Conservation (phyloP, 2,797 vertebrate species). For the Cynopterus sphinx region DNA sequence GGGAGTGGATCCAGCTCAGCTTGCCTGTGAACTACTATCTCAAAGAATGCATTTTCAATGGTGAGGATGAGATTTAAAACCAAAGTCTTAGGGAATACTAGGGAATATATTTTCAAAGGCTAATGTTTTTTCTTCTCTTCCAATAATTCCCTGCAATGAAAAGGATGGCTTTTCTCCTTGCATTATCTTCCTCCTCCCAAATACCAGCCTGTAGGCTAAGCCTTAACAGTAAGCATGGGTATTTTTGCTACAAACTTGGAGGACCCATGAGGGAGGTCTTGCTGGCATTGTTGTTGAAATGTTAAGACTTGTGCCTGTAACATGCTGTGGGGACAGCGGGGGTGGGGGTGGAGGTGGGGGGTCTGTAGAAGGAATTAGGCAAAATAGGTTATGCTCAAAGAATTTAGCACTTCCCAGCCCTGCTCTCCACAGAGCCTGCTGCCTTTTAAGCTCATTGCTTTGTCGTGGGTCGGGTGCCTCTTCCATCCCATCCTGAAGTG, state of each 20-base stretch:
- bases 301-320: not conserved
- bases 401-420: not conserved
- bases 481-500: not conserved
- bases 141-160: not conserved
- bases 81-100: not conserved
- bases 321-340: not conserved
- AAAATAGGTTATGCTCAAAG: not conserved
- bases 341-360: no score
- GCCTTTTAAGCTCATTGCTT: not conserved
- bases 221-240: not conserved
- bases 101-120: not conserved
- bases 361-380: not conserved
- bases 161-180: not conserved
- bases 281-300: not conserved
- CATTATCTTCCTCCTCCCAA: not conserved
- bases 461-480: not conserved
- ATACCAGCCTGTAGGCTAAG: not conserved
- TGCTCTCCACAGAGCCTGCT: not conserved
- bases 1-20: not conserved
- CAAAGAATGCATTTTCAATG: not conserved
- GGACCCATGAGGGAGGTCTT: not conserved
- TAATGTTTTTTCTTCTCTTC: not conserved
- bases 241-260: not conserved
- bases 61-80: not conserved
- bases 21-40: not conserved